A percentile compares a stretch with the other conserved stretches of the same genome.
Evolutionary conservation across 2,113 vertebrate species (phyloP).

Genomic region (Redunca redunca): DNA sequence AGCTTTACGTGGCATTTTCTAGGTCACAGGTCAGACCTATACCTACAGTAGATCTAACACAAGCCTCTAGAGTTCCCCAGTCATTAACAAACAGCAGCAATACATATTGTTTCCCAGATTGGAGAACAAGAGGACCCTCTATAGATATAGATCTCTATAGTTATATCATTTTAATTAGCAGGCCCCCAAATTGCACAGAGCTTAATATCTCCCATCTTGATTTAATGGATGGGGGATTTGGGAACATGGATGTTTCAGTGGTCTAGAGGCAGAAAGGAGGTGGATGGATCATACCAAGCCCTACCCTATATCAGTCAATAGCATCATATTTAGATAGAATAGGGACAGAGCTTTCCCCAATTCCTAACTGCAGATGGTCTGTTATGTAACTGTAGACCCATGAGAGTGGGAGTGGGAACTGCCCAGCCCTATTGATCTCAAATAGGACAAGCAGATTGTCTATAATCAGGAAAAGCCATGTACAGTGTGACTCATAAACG

Average conservation of each 20-base stretch:
- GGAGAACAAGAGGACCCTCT: neutral
- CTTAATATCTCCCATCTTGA: neutral
- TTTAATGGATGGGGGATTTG: neutral
- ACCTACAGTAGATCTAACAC: neutral
- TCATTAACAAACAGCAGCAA: neutral
- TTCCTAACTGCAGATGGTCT: neutral
- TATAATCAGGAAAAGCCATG: neutral
- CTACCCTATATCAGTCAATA: neutral
- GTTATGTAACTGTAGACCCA: neutral
- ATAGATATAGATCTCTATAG: neutral
- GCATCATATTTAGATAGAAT: neutral
- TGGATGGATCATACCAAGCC: neutral
- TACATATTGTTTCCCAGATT: neutral
- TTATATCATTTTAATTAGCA: neutral
- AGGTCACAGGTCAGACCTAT: neutral
- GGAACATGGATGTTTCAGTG: neutral
- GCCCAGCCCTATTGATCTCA: neutral
- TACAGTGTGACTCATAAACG: neutral
- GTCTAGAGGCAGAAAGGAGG: neutral
- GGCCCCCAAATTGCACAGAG: neutral
- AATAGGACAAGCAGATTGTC: neutral
- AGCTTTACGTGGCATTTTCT: neutral
- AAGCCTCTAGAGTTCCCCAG: neutral
- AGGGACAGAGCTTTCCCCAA: neutral
- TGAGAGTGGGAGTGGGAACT: neutral